Base-by-base conservation (phyloP, 2,888 invertebrate genomes). In the Drosophila multiciliata region DNA sequence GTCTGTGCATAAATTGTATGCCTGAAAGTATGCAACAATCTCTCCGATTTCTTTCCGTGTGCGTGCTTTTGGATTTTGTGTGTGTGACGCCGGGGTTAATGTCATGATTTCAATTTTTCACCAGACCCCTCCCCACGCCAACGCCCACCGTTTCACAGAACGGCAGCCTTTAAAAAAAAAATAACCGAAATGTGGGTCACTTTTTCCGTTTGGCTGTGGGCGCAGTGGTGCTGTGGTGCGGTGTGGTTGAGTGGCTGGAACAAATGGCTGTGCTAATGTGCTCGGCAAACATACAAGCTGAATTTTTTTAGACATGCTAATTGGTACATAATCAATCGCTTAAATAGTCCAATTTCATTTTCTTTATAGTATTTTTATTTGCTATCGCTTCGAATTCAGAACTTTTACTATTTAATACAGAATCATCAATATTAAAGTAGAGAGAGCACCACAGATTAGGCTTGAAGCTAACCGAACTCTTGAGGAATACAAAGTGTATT, bases 21-120 rank as follows among this genome's bases (percentile, higher is more conserved):
- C 90, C 90, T 70, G 62, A 89, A 73, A 85, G 86, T 85, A 82
- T 82, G 90, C 90, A 79, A 73, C 77, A 71, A 71, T 75, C 54
- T 87, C 54, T 32, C n/a, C 32, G 71, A 53, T 38, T 66, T 65
- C 55, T 38, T 40, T 20, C 53, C 66, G 55, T 45, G 33, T 35
- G 55, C 48, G 17, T 48, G 52, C 35, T 12, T 59, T 33, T 58
- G 57, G 40, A n/a, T 33, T 20, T 54, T 58, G 36, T 58, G 57
- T 54, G 26, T 67, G 42, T 57, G 66, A 42, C 53, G 54, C 66
- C 53, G 78, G 78, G 71, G 70, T 86, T 83, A 80, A 83, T 79
- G 80, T 85, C 86, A 77, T 82, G 86, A 77, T 82, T 87, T 85
- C 82, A 78, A 84, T 84, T 88, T 87, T 83, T 76, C 72, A 74